These are phyloP conservation scores for Neosilurus hyrtlii DNA, from an alignment of 2,797 vertebrate genomes.

Conservation along the genomic window DNA sequence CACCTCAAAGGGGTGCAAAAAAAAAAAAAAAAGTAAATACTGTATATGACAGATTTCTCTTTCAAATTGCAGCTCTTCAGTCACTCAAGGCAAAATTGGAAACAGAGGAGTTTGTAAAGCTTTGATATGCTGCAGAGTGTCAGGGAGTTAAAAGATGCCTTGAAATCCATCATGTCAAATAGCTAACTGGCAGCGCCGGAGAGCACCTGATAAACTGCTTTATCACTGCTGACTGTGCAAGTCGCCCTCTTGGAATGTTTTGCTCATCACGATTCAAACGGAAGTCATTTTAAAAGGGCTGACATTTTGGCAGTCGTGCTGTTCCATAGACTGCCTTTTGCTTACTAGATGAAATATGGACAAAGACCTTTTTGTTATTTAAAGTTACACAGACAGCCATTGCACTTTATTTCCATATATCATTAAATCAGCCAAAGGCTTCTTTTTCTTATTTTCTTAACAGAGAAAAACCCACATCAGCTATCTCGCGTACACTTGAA, in stretches of 20 bases:
- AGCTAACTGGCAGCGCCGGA: constrained; percentile 24
- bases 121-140: constrained; percentile 35
- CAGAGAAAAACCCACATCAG: background rate
- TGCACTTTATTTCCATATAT: background rate
- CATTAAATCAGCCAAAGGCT: background rate
- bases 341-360: constrained; percentile 1
- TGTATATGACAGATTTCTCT: constrained; percentile 36
- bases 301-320: background rate
- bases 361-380: constrained; percentile 26
- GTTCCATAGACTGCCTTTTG: background rate
- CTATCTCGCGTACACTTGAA: constrained; percentile 28
- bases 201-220: constrained; percentile 31
- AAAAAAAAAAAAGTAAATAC: constrained; percentile 41
- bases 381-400: background rate
- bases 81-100: constrained; percentile 34
- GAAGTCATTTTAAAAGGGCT: constrained; percentile 10
- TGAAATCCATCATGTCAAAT: constrained; percentile 27
- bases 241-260: constrained; percentile 18
- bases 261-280: constrained; percentile 24
- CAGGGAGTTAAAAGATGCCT: constrained; percentile 9
- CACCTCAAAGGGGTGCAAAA: constrained; percentile 8
- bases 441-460: background rate
- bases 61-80: background rate
- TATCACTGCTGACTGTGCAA: constrained; percentile 5
- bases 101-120: constrained; percentile 23